Base-by-base conservation (phyloP, 2,113 vertebrate genomes). In the Oriolus oriolus region DNA sequence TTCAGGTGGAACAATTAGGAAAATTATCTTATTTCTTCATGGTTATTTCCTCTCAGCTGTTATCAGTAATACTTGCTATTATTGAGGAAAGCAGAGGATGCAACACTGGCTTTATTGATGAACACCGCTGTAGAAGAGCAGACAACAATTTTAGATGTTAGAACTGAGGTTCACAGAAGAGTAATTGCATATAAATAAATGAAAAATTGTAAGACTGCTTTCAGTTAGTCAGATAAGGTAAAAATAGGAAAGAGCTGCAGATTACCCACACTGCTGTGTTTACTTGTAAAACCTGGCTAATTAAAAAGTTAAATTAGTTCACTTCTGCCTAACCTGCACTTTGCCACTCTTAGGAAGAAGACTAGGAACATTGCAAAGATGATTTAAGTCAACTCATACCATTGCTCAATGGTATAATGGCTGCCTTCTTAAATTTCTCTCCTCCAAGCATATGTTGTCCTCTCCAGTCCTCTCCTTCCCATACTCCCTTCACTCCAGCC, bases 371-470 rank as follows among this genome's bases (percentile, higher is more conserved):
- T 9, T 30, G 16, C 53, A 61, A 87, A 73, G 35, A 56, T 39
- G 1, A 15, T 13, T 52, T 39, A 22, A 37, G 10, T 59, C 16
- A 57, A 37, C 5, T 87, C 16, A 31, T 31, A 9, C 16, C 0
- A 13, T 37, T 74, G 6, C n/a, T 87, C 20, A 45, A 15, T 20
- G 13, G 8, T 37, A 13, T 16, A 74, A 61, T 12, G 37, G 2
- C 17, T 69, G 8, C 70, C 20, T 65, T 57, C 26, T 69, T 37
- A 57, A 4, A 24, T 37, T 90, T 70, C 11, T 79, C 4, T 3
- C 10, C 23, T 75, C 7, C 14, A 19, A 27, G 22, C 1, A 6
- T 11, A 2, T 13, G 4, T 8, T 31, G 27, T 19, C 2, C 1
- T 57, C 33, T 39, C 10, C 15, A 41, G 27, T 61, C 5, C 22